These are phyloP conservation scores for Callimorpha dominula DNA, from an alignment of 2,888 invertebrate genomes.

Conservation along the genomic window DNA sequence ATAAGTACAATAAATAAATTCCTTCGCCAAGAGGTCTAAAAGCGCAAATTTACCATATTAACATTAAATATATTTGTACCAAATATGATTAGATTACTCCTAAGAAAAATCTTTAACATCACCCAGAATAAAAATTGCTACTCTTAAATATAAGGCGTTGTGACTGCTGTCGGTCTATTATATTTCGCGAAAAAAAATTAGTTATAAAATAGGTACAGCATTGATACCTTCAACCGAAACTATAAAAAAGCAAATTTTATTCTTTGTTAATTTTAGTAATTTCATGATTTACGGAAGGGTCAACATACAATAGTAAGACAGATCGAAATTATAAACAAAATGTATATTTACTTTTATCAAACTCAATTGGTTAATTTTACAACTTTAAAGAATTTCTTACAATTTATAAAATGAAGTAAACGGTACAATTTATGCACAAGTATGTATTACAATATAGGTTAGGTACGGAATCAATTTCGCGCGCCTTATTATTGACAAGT, in stretches of 20 bases:
- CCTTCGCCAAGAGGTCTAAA: neutral
- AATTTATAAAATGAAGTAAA: too few relatives aligned
- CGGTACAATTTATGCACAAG: too few relatives aligned
- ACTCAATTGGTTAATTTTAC: neutral
- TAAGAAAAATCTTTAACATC: neutral
- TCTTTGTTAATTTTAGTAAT: neutral
- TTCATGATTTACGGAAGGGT: neutral
- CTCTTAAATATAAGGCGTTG: conserved; percentile 9
- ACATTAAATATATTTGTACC: neutral
- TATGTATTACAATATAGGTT: too few relatives aligned
- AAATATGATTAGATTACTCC: neutral
- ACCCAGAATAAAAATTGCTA: conserved; percentile 7
- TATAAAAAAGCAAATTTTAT: neutral
- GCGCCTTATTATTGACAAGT: too few relatives aligned
- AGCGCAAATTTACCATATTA: neutral
- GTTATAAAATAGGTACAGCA: neutral
- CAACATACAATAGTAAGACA: too few relatives aligned
- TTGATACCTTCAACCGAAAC: neutral
- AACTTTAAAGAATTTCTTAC: neutral
- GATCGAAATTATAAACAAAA: too few relatives aligned
- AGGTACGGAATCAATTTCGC: too few relatives aligned
- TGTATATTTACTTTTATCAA: too few relatives aligned
- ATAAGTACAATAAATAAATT: neutral
- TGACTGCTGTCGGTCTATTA: too few relatives aligned
- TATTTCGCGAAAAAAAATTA: neutral